Base-by-base conservation (phyloP, 2,797 vertebrate genomes). In the Falco columbarius region DNA sequence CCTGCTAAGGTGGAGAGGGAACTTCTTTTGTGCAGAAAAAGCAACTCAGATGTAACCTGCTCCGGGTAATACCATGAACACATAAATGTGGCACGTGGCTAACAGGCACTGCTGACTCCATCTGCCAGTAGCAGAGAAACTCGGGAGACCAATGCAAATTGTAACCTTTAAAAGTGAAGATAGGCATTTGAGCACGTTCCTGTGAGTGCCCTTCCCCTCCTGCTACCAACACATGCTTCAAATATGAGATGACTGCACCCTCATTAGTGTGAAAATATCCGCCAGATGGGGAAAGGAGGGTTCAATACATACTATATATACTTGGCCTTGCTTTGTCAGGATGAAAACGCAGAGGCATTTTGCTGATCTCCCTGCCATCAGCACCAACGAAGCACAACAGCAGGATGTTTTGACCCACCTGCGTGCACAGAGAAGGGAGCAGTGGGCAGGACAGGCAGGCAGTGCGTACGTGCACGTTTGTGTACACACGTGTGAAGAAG, bases 91-190 rank as follows among this genome's bases (percentile, higher is more conserved):
- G 82, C 40, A 93, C 36, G 0, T 38, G 62, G 85, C 46, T 83
- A 81, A 34, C 58, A 90, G 80, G 85, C 81, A 79, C 21, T 29
- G 62, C 85, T 83, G 73, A 61, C 44, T 95, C 88, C 82, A 90
- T 86, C 89, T 95, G 91, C 77, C 90, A 94, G 88, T 70, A 92
- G 81, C 82, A 86, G 58, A 52, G 1, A 5, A 90, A 74, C 83
- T 89, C 5, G 1, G 70, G 76, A 94, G 80, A 92, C 21, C 90
- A 46, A 80, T 61, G 86, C 82, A 58, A 95, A 94, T 94, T 10
- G 16, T 26, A 90, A 82, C 88, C 71, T 90, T 86, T 94, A 85
- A 47, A 90, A 95, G 32, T 17, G 71, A 90, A 89, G 55, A 86
- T 30, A 40, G 0, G 0, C 63, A 7, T 49, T 30, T 32, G 36